Conservation (phyloP, 2,888 invertebrate genomes). For the Trachelus tabidus region DNA sequence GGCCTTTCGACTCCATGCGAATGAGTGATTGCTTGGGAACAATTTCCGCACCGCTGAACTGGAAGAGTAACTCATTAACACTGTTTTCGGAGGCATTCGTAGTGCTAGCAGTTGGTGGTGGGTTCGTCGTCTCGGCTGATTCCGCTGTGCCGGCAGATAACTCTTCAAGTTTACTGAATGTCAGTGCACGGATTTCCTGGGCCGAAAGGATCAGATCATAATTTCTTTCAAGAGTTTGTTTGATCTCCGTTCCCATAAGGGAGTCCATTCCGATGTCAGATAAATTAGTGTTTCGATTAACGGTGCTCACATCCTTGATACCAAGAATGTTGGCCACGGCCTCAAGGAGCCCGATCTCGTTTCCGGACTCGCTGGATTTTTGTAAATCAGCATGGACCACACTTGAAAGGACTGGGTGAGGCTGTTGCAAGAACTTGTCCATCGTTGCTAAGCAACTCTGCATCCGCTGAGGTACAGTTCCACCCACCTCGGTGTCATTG, state of each 20-base stretch:
- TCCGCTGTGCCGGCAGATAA: conserved; percentile 62
- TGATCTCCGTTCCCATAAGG: conserved; percentile 98
- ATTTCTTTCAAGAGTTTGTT: conserved; percentile 92
- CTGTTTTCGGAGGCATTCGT: conserved; percentile 10
- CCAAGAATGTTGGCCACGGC: conserved; percentile 91
- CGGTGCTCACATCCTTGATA: conserved; percentile 85
- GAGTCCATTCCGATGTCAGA: conserved; percentile 99
- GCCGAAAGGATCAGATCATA: conserved; percentile 91
- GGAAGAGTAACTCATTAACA: conserved; percentile 53
- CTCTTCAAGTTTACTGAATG: conserved; percentile 79
- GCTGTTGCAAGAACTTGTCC: conserved; percentile 90
- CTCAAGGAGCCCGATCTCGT: conserved; percentile 76
- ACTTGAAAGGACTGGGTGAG: conserved; percentile 82
- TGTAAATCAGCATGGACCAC: conserved; percentile 91
- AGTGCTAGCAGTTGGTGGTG: conserved; percentile 9
- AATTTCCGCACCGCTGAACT: conserved; percentile 72
- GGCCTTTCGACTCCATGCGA: conserved; percentile 72
- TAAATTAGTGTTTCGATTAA: conserved; percentile 81
- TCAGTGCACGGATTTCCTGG: conserved; percentile 89
- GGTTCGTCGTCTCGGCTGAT: conserved; percentile 30
- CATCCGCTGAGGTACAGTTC: conserved; percentile 96
- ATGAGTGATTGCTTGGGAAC: conserved; percentile 82
- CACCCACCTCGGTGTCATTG: conserved; percentile 92
- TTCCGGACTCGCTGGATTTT: conserved; percentile 70
- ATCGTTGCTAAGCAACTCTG: conserved; percentile 90